Conservation (phyloP, 2,888 invertebrate species). For the Brachyptera risi region DNA sequence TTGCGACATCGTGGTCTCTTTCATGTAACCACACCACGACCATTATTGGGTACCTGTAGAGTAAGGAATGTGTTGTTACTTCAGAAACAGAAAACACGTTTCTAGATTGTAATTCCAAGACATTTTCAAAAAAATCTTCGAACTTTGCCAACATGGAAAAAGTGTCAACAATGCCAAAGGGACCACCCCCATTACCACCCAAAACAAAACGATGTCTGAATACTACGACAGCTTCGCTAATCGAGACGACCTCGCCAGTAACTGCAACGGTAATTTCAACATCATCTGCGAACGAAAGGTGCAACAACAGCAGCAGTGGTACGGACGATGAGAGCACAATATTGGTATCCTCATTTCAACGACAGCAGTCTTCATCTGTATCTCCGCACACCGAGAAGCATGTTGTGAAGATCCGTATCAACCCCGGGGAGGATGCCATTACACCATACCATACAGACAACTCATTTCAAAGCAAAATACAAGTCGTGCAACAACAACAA, state of each 20-base stretch:
- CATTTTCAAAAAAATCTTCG: neutral
- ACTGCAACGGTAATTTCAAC: conserved; percentile 49
- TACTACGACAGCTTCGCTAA: conserved; percentile 5
- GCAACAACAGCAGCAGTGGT: neutral
- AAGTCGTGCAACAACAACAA: conserved; percentile 19
- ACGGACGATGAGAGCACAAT: conserved; percentile 14
- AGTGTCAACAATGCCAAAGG: conserved; percentile 40
- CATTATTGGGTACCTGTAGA: conserved; percentile 4
- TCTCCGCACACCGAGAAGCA: conserved; percentile 42
- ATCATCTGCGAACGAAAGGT: conserved; percentile 29
- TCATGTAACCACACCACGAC: neutral
- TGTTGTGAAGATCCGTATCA: conserved; percentile 68
- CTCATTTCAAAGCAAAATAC: conserved; percentile 7
- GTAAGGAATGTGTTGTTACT: conserved; percentile 14
- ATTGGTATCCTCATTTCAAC: conserved; percentile 26
- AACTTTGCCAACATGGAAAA: neutral
- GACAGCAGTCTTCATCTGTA: conserved; percentile 42
- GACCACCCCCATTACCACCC: conserved; percentile 55
- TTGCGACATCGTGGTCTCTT: neutral
- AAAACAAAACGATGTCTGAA: conserved; percentile 46
- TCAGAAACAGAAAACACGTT: neutral
- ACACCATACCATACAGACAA: neutral
- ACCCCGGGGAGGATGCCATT: conserved; percentile 51
- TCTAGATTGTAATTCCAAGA: neutral
- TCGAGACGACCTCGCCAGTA: neutral